phyloP scores from a whole-genome alignment of 2,113 vertebrate genomes.

The Cyanoliseus patagonus region DNA sequence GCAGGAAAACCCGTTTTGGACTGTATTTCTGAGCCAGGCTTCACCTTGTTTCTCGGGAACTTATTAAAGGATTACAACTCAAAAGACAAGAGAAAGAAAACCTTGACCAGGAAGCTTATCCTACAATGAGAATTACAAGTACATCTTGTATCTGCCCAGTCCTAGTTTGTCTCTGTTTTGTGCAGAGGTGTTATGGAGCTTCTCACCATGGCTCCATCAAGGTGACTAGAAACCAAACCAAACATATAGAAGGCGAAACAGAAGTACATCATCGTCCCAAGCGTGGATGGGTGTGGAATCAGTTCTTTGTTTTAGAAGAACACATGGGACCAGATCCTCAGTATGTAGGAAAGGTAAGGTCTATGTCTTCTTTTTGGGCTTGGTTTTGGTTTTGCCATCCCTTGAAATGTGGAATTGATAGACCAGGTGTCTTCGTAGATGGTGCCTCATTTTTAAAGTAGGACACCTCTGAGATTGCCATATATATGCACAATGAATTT shows the following conservation, averaged over 20 bases:
- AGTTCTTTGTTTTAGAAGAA: conserved; percentile 99
- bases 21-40: conserved; percentile 75
- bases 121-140: conserved; percentile 93
- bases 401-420: not conserved
- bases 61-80: conserved; percentile 66
- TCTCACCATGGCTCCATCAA: conserved; percentile 78
- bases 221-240: conserved; percentile 88
- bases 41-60: conserved; percentile 55
- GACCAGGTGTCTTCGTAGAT: not conserved
- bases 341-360: conserved; percentile 95
- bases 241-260: conserved; percentile 85
- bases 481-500: not conserved
- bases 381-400: not conserved
- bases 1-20: conserved; percentile 76
- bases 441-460: not conserved
- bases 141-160: conserved; percentile 91
- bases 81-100: conserved; percentile 55
- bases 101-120: conserved; percentile 62
- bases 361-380: not conserved
- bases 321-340: conserved; percentile 95
- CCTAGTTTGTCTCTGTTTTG: conserved; percentile 95
- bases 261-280: conserved; percentile 98
- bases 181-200: conserved; percentile 88
- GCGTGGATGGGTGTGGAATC: conserved; percentile 99
- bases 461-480: not conserved